Percentiles rank a stretch among this genome's conserved stretches.
phyloP scores from a whole-genome alignment of 2,797 vertebrate species.

The Mustela erminea region DNA sequence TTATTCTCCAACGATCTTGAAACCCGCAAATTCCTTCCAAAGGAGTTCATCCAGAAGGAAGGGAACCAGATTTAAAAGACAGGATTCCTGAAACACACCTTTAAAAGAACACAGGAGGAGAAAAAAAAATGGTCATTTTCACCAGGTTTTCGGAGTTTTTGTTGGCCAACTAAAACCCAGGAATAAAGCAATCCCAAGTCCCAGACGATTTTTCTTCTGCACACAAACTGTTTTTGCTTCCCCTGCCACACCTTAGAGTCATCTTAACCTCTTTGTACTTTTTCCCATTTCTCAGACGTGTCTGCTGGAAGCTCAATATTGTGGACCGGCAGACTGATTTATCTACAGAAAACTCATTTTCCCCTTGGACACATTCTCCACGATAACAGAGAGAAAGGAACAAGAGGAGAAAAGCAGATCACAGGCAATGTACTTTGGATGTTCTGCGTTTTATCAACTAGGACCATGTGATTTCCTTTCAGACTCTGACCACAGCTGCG shows the following conservation, averaged over 20 bases:
- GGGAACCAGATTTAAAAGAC: conserved; percentile 50
- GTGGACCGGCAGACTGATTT: conserved; percentile 9
- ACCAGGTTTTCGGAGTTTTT: conserved; percentile 41
- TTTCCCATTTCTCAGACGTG: conserved; percentile 25
- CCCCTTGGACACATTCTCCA: not conserved
- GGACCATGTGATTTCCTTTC: conserved; percentile 54
- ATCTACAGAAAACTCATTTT: conserved; percentile 58
- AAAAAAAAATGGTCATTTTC: conserved; percentile 46
- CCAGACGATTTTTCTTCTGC: conserved; percentile 30
- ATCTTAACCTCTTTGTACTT: conserved; percentile 46
- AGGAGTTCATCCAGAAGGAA: conserved; percentile 10
- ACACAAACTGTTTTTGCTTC: conserved; percentile 1
- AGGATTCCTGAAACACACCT: conserved; percentile 42
- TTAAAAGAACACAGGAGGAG: conserved; percentile 32
- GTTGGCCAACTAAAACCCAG: conserved; percentile 19
- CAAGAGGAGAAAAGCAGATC: not conserved
- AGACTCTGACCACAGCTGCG: not conserved
- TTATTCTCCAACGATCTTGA: conserved; percentile 23
- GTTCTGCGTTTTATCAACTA: conserved; percentile 56
- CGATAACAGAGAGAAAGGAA: conserved; percentile 37
- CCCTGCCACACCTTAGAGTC: not conserved
- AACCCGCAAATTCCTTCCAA: conserved; percentile 32
- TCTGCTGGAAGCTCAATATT: conserved; percentile 23
- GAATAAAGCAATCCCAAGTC: conserved; percentile 40
- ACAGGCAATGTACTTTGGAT: conserved; percentile 43